Conservation (phyloP, 1,140 invertebrate genomes). For the Apis florea region DNA sequence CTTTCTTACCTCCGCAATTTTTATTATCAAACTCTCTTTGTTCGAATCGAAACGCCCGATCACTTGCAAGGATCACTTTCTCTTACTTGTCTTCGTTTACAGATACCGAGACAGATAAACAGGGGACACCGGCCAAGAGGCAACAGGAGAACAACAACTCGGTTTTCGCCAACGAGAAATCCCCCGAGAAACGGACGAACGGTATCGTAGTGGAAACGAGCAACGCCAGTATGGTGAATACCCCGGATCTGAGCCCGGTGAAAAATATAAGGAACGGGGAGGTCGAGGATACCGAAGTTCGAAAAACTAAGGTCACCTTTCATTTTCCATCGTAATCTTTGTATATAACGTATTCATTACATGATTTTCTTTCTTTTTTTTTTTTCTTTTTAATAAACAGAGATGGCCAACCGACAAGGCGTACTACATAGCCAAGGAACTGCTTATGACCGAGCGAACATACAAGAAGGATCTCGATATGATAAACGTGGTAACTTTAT, state of each 20-base stretch:
- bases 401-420: slow-evolving; percentile 89
- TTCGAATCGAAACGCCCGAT: neutral
- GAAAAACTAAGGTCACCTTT: slow-evolving; percentile 71
- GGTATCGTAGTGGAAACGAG: slow-evolving; percentile 55
- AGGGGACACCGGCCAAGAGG: slow-evolving; percentile 42
- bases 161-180: slow-evolving; percentile 64
- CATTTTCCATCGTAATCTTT: too few species aligned
- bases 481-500: slow-evolving; percentile 89
- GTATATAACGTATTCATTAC: too few species aligned
- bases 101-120: slow-evolving; percentile 68
- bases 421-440: slow-evolving; percentile 96
- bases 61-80: neutral
- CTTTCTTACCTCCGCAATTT: neutral
- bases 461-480: slow-evolving; percentile 97
- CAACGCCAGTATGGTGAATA: slow-evolving; percentile 65
- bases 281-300: slow-evolving; percentile 69
- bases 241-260: slow-evolving; percentile 70
- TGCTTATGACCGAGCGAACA: slow-evolving; percentile 97
- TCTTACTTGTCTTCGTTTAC: slow-evolving; percentile 59
- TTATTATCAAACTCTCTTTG: slow-evolving; percentile 17
- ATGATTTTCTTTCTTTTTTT: too few species aligned
- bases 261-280: slow-evolving; percentile 72
- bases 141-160: slow-evolving; percentile 76
- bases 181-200: slow-evolving; percentile 66
- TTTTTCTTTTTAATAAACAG: slow-evolving; percentile 74